phyloP scores from a whole-genome alignment of 2,113 vertebrate species.

The Orthochromis malagaraziensis region DNA sequence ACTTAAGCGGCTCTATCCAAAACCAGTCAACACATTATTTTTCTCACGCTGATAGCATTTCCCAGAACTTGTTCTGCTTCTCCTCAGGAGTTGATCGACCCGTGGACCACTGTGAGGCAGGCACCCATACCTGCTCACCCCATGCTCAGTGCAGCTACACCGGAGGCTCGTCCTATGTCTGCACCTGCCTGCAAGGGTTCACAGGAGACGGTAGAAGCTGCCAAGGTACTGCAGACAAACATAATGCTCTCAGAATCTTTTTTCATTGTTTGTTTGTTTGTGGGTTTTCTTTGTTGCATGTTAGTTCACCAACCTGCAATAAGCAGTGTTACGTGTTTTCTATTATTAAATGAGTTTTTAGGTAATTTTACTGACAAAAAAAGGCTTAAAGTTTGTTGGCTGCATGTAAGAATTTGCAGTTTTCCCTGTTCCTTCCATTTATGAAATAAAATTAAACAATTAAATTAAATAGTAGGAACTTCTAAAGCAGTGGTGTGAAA shows the following conservation, averaged over 20 bases:
- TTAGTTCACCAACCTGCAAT: not conserved
- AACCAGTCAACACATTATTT: not conserved
- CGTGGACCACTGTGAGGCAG: constrained; percentile 74
- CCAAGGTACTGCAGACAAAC: constrained; percentile 63
- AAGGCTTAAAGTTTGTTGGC: not conserved
- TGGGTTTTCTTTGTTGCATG: not conserved
- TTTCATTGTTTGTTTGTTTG: not conserved
- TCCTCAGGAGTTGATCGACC: constrained; percentile 56
- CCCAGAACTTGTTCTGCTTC: not conserved
- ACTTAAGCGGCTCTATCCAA: not conserved
- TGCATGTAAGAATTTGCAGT: not conserved
- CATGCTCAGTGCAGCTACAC: constrained; percentile 78
- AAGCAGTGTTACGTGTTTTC: not conserved
- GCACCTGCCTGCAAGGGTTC: constrained; percentile 82
- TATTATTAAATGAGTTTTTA: not conserved
- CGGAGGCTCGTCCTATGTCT: constrained; percentile 77
- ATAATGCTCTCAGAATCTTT: not conserved
- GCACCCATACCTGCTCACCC: constrained; percentile 78
- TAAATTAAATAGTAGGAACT: not conserved
- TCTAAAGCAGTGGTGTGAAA: not conserved
- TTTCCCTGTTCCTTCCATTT: not conserved
- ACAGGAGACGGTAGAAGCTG: constrained; percentile 79
- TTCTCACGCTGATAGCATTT: not conserved
- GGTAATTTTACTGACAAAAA: not conserved
- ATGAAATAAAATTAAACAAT: not conserved